phyloP scores from a whole-genome alignment of 1,140 invertebrate genomes.

The Thaumatotibia leucotreta region DNA sequence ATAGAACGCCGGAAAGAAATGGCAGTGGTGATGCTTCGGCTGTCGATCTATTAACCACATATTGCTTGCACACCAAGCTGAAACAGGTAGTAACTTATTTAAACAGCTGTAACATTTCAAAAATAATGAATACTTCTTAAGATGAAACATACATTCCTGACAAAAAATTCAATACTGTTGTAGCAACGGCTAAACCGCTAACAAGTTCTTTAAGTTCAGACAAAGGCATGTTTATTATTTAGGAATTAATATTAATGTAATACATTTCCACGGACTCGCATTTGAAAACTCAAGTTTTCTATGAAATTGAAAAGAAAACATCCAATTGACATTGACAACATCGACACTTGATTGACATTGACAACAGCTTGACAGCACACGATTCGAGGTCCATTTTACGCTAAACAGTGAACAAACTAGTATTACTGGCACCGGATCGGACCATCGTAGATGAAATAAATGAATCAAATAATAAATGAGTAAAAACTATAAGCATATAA shows the following conservation, averaged over 20 bases:
- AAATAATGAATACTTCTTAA: slow-evolving; percentile 15
- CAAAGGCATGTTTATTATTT: slow-evolving; percentile 28
- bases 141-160: slow-evolving; percentile 51
- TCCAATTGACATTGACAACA: no score
- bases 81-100: slow-evolving; percentile 43
- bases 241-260: background rate
- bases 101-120: slow-evolving; percentile 27
- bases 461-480: no score
- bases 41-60: slow-evolving; percentile 80
- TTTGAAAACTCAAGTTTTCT: background rate
- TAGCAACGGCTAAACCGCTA: slow-evolving; percentile 46
- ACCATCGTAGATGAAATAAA: no score
- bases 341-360: background rate
- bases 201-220: slow-evolving; percentile 40
- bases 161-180: slow-evolving; percentile 57
- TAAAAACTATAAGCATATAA: no score
- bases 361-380: background rate
- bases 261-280: background rate
- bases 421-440: no score
- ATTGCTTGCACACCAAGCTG: slow-evolving; percentile 83
- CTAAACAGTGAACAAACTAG: no score
- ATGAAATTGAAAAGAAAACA: no score
- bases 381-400: background rate
- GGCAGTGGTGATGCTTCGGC: slow-evolving; percentile 84
- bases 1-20: slow-evolving; percentile 86